A percentile compares a stretch with the other conserved stretches of the same genome.
Evolutionary conservation across 2,113 vertebrate species (phyloP).

Genomic region (Chionis minor): DNA sequence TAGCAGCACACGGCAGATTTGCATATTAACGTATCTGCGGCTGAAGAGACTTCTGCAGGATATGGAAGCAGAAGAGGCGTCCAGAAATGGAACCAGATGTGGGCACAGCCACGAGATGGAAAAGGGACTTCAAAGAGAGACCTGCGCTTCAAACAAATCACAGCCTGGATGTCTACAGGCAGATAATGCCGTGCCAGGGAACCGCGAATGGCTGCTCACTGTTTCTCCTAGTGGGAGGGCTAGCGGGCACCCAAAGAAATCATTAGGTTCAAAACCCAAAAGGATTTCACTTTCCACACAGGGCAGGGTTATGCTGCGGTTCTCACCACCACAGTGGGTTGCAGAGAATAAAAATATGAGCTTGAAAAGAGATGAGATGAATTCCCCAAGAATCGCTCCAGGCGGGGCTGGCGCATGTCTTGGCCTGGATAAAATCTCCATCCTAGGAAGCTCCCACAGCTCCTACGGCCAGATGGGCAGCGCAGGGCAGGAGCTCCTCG

Average conservation of each 20-base stretch:
- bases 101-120: neutral
- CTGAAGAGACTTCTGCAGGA: neutral
- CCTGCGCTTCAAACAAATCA: neutral
- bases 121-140: neutral
- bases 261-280: neutral
- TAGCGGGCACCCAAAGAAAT: neutral
- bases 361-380: conserved; percentile 26
- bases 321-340: neutral
- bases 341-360: conserved; percentile 13
- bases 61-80: neutral
- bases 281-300: neutral
- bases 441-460: neutral
- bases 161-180: neutral
- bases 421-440: conserved; percentile 50
- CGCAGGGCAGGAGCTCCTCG: neutral
- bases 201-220: accelerated
- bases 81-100: neutral
- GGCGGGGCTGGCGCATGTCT: neutral
- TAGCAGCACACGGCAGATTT: neutral
- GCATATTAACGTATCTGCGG: neutral
- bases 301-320: neutral
- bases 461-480: neutral
- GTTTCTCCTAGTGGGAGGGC: neutral
- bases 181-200: accelerated
- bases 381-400: conserved; percentile 46